phyloP scores from a whole-genome alignment of 2,113 vertebrate species.

The Serinus canaria region DNA sequence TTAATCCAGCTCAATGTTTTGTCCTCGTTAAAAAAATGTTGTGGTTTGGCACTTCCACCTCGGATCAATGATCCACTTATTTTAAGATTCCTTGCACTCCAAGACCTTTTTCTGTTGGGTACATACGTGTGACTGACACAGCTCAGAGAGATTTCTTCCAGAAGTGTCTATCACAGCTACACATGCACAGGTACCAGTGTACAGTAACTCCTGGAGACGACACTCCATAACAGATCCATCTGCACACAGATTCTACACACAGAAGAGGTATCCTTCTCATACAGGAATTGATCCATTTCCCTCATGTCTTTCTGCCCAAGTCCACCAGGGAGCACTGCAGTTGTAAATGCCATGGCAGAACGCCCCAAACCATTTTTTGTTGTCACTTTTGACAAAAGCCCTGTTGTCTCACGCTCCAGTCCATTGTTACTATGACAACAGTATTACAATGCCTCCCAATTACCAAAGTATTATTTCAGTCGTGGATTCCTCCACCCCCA shows the following conservation, averaged over 20 bases:
- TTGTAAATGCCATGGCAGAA: neutral
- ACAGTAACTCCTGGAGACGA: neutral
- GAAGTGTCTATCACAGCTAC: neutral
- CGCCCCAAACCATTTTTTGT: neutral
- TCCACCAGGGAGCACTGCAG: neutral
- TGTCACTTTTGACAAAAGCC: neutral
- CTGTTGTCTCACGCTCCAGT: neutral
- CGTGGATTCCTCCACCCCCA: neutral
- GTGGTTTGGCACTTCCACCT: neutral
- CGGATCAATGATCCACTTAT: accelerated
- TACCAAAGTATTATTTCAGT: neutral
- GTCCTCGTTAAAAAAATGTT: neutral
- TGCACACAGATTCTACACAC: too few species aligned
- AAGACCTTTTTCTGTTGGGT: neutral
- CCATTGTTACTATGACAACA: neutral
- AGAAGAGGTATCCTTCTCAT: neutral
- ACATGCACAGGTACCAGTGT: neutral
- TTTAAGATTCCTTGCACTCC: neutral
- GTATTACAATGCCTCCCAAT: neutral
- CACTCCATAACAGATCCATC: neutral
- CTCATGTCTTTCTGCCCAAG: neutral
- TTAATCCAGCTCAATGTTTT: neutral
- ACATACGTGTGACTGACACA: neutral
- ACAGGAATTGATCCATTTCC: neutral
- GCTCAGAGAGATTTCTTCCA: neutral